A percentile compares a stretch with the other conserved stretches of the same genome.
Evolutionary conservation across 2,888 invertebrate genomes (phyloP).

Genomic region (Hirtodrosophila cameraria): DNA sequence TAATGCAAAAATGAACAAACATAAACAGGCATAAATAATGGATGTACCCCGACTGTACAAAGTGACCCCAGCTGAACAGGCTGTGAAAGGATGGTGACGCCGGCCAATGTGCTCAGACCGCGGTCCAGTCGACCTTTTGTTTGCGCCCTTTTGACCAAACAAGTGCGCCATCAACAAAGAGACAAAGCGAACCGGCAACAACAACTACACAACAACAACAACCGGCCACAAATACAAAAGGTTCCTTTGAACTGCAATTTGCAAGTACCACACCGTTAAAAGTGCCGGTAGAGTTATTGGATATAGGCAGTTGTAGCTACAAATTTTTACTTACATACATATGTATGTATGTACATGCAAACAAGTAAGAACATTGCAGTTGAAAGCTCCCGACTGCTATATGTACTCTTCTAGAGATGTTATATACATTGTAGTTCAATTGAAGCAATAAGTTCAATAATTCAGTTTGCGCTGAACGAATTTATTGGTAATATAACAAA

Average conservation of each 20-base stretch:
- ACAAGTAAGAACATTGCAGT: too few species aligned
- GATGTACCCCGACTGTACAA: conserved; percentile 31
- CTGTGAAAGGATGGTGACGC: background rate
- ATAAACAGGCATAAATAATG: conserved; percentile 67
- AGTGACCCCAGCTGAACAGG: conserved; percentile 26
- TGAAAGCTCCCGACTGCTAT: too few species aligned
- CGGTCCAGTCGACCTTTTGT: conserved; percentile 60
- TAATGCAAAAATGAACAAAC: conserved; percentile 62
- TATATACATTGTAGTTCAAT: too few species aligned
- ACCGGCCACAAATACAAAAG: conserved; percentile 50
- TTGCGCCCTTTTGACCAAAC: conserved; percentile 71
- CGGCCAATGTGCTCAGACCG: conserved; percentile 9
- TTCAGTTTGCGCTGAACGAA: too few species aligned
- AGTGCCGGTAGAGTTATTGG: background rate
- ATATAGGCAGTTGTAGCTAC: background rate
- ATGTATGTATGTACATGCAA: conserved; percentile 1
- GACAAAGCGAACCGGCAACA: conserved; percentile 55
- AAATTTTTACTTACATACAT: background rate
- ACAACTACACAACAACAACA: conserved; percentile 24
- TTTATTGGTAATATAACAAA: too few species aligned
- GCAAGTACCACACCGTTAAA: conserved; percentile 27
- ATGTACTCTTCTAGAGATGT: too few species aligned
- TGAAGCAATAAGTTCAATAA: too few species aligned
- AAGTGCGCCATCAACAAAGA: conserved; percentile 64
- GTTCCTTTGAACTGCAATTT: conserved; percentile 64